A percentile compares a stretch with the other conserved stretches of the same genome.
Evolutionary conservation across 2,888 invertebrate genomes (phyloP).

Genomic region (Cylindroiulus punctatus): DNA sequence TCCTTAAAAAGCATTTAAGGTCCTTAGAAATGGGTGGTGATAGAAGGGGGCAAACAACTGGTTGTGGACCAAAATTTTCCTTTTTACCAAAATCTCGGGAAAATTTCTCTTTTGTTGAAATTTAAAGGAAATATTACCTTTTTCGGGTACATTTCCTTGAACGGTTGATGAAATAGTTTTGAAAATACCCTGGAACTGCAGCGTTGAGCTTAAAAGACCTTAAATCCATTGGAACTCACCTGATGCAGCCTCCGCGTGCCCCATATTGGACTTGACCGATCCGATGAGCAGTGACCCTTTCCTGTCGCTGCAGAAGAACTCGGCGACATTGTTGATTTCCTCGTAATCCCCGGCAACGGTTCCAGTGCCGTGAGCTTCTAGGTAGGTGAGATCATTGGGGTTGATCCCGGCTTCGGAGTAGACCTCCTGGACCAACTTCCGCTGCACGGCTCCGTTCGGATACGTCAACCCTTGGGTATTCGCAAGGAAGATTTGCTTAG

Average conservation of each 20-base stretch:
- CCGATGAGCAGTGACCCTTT: slow-evolving; percentile 86
- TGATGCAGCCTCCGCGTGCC: slow-evolving; percentile 94
- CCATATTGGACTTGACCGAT: slow-evolving; percentile 98
- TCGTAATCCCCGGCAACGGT: slow-evolving; percentile 98
- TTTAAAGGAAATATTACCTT: too few relatives aligned
- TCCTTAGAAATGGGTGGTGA: too few relatives aligned
- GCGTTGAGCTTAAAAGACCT: too few relatives aligned
- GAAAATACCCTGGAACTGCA: too few relatives aligned
- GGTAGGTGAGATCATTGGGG: slow-evolving; percentile 85
- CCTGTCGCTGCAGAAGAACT: slow-evolving; percentile 86
- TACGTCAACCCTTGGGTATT: slow-evolving; percentile 68
- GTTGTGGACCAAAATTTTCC: too few relatives aligned
- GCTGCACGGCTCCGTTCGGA: slow-evolving; percentile 75
- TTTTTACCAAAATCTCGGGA: too few relatives aligned
- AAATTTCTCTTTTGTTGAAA: too few relatives aligned
- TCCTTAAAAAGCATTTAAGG: too few relatives aligned
- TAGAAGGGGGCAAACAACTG: too few relatives aligned
- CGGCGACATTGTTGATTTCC: slow-evolving; percentile 93
- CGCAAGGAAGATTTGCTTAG: too few relatives aligned
- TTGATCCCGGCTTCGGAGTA: slow-evolving; percentile 85
- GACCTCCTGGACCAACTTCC: slow-evolving; percentile 75
- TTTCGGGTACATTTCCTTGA: too few relatives aligned
- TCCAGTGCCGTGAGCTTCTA: slow-evolving; percentile 98
- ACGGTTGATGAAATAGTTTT: too few relatives aligned
- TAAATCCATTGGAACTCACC: slow-evolving; percentile 64